Base-by-base conservation (phyloP, 2,113 vertebrate genomes). In the Triplophysa siluroides region DNA sequence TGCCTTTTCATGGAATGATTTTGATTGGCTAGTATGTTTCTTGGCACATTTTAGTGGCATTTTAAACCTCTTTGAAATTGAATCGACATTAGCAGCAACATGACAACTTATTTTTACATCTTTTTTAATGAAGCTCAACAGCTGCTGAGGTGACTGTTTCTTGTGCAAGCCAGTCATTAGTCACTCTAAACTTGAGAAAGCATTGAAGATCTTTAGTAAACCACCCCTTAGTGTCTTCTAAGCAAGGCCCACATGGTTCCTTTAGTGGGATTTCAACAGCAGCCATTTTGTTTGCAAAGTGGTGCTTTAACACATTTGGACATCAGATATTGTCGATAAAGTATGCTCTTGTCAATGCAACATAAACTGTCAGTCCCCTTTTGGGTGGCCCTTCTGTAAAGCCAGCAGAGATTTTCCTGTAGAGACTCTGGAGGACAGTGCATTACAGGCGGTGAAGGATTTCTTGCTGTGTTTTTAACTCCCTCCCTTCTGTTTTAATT, bases 401-500 rank as follows among this genome's bases (percentile, higher is more conserved):
- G 67, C 70, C 64, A 68, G 56, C 24, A 56, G 54, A 41, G 18
- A 26, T 11, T n/a, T n/a, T 67, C 12, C 56, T 70, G 18, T 67
- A 45, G 7, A 38, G 21, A 62, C 78, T 68, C 78, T 50, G 29
- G 79, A 81, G 88, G 71, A 83, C 86, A 8, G 23, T 80, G 80
- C 78, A 80, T 82, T 83, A 79, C 81, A 78, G 81, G 75, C 68
- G 71, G 62, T 38, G 75, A 83, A 73, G 76, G 68, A 64, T 83
- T 60, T 81, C 33, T 75, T 69, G 52, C 80, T 29, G 78, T 61
- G 38, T 60, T 64, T 38, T 52, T 65, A 33, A 29, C 60, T 56
- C 64, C 58, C 50, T 83, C 70, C 66, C 71, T 81, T 67, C n/a
- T 18, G 2, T 21, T 72, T 81, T 85, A 85, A 85, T 85, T 85